Conservation (phyloP, 1,140 invertebrate species). For the Holcopasites calliopsidis region DNA sequence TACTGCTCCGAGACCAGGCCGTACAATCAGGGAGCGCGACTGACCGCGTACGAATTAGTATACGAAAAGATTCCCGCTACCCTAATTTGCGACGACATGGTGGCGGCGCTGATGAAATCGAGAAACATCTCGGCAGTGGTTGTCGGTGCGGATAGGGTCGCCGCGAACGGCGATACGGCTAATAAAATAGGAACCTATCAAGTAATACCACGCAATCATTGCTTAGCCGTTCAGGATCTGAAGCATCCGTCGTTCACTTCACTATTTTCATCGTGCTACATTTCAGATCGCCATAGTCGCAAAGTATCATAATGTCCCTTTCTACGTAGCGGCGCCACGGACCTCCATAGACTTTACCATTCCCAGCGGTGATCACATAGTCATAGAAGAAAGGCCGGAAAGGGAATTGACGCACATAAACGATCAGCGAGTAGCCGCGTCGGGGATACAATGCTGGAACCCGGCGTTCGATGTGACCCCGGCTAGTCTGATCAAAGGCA, state of each 20-base stretch:
- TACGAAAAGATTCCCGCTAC: conserved; percentile 96
- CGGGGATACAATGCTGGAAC: conserved; percentile 97
- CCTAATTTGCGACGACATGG: conserved; percentile 97
- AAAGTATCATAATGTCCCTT: conserved; percentile 94
- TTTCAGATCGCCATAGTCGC: conserved; percentile 92
- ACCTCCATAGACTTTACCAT: conserved; percentile 94
- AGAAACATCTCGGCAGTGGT: conserved; percentile 89
- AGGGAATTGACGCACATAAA: conserved; percentile 94
- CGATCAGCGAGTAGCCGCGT: conserved; percentile 90
- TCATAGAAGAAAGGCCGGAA: conserved; percentile 95
- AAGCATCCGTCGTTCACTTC: not conserved
- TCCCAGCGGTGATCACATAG: conserved; percentile 90
- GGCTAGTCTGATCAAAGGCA: conserved; percentile 93
- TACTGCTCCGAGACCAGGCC: conserved; percentile 99
- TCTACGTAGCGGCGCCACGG: conserved; percentile 96
- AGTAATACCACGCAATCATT: conserved; percentile 72
- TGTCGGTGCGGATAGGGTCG: conserved; percentile 94
- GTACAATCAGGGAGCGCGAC: conserved; percentile 97
- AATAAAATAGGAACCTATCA: conserved; percentile 99
- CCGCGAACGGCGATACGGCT: conserved; percentile 97
- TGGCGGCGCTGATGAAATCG: conserved; percentile 92
- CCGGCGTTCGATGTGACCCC: conserved; percentile 99
- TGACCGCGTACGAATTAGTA: conserved; percentile 97
- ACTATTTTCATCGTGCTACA: not conserved
- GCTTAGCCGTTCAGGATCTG: not conserved